Conservation (phyloP, 2,113 vertebrate genomes). For the Amphilophus citrinellus region DNA sequence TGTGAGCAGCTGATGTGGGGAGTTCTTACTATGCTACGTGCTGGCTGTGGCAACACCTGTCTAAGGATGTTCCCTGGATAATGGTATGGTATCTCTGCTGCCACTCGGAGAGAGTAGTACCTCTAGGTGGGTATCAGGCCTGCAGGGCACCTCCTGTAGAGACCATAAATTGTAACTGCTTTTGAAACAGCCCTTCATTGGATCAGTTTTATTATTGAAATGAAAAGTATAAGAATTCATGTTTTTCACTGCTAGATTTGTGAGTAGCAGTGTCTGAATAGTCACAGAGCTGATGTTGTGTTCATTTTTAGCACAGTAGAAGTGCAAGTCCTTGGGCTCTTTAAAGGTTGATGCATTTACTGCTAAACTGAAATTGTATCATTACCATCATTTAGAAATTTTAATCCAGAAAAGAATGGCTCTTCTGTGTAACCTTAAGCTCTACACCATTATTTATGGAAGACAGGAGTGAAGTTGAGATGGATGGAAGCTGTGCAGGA, state of each 20-base stretch:
- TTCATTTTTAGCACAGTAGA: not conserved
- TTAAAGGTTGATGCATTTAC: not conserved
- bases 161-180: rapidly evolving
- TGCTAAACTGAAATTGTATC: not conserved
- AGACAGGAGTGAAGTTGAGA: not conserved
- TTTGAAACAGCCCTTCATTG: not conserved
- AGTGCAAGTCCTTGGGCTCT: not conserved
- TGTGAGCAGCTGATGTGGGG: not conserved
- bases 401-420: not conserved
- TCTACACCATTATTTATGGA: not conserved
- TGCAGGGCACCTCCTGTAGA: not conserved
- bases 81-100: conserved; percentile 91
- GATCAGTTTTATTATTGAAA: not conserved
- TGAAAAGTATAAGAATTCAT: rapidly evolving
- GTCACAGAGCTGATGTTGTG: not conserved
- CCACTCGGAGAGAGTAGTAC: conserved; percentile 86
- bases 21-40: conserved; percentile 52
- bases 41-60: conserved; percentile 16
- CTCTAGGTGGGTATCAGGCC: conserved; percentile 84
- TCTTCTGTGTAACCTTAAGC: not conserved
- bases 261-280: not conserved
- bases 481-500: not conserved
- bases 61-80: conserved; percentile 83
- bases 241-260: not conserved
- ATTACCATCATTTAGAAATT: not conserved